A percentile compares a stretch with the other conserved stretches of the same genome.
These are phyloP conservation scores for Sycophila sp. DNA, from an alignment of 1,140 invertebrate species.

Conservation along the genomic window DNA sequence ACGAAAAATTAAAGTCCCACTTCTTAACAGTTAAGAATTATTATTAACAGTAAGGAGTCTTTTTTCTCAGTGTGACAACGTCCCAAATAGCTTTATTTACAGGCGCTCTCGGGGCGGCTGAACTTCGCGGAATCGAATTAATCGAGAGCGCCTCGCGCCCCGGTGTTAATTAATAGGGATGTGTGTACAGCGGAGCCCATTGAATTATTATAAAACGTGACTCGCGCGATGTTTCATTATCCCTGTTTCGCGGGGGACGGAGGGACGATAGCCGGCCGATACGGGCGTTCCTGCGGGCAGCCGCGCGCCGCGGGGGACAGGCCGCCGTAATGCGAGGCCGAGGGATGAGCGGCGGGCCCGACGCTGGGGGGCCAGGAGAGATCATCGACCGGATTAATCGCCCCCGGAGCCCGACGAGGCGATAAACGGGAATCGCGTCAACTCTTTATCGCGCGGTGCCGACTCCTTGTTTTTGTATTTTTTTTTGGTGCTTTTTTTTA, in stretches of 20 bases:
- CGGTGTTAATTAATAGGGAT: slow-evolving; percentile 46
- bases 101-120: too few species aligned
- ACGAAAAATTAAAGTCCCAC: too few species aligned
- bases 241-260: slow-evolving; percentile 22
- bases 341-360: slow-evolving; percentile 33
- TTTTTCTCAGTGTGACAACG: too few species aligned
- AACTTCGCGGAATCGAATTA: slow-evolving; percentile 32
- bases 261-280: slow-evolving; percentile 43
- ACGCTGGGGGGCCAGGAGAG: background rate
- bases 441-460: too few species aligned
- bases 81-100: too few species aligned
- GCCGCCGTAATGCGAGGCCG: slow-evolving; percentile 7
- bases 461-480: too few species aligned
- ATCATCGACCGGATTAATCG: slow-evolving; percentile 45
- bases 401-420: slow-evolving; percentile 22
- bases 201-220: slow-evolving; percentile 53
- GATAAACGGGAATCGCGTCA: slow-evolving; percentile 14
- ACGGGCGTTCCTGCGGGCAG: slow-evolving; percentile 45
- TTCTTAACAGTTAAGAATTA: too few species aligned
- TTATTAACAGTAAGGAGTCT: too few species aligned
- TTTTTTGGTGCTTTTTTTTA: background rate
- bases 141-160: slow-evolving; percentile 14
- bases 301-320: slow-evolving; percentile 45
- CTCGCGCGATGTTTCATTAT: slow-evolving; percentile 50
- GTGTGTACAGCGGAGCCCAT: slow-evolving; percentile 39